A percentile compares a stretch with the other conserved stretches of the same genome.
phyloP scores from a whole-genome alignment of 2,888 invertebrate species.

The Diaperis boleti region DNA sequence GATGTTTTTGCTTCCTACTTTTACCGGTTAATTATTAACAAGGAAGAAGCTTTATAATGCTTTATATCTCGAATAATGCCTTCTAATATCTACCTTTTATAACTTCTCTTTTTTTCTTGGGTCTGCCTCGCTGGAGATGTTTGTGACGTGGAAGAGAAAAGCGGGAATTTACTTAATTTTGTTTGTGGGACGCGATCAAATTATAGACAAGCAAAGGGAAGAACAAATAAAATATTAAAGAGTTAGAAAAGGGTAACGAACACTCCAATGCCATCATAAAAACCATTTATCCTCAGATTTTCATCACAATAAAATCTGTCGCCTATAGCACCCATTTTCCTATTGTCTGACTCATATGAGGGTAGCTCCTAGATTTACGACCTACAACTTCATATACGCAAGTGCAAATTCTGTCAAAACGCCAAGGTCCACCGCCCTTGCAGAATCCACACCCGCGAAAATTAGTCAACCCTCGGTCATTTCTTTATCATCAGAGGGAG shows the following conservation, averaged over 20 bases:
- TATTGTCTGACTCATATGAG: background rate
- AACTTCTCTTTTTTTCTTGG: conserved; percentile 35
- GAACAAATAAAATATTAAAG: too few species aligned
- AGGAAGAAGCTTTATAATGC: conserved; percentile 61
- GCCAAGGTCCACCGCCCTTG: conserved; percentile 9
- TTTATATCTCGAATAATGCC: conserved; percentile 57
- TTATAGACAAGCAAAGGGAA: too few species aligned
- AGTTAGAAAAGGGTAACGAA: too few species aligned
- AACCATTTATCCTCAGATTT: too few species aligned
- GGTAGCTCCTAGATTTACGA: conserved; percentile 29
- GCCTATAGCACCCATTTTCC: too few species aligned
- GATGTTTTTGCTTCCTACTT: conserved; percentile 63
- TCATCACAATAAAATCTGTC: too few species aligned
- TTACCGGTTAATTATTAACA: conserved; percentile 65
- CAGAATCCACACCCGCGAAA: conserved; percentile 26
- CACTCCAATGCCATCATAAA: too few species aligned
- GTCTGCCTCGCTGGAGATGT: conserved; percentile 40
- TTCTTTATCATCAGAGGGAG: too few species aligned
- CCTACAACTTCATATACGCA: conserved; percentile 18
- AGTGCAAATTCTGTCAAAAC: conserved; percentile 38
- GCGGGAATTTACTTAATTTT: conserved; percentile 44
- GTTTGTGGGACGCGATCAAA: too few species aligned
- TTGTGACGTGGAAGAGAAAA: conserved; percentile 46
- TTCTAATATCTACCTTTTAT: conserved; percentile 53
- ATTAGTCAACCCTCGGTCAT: too few species aligned